A percentile compares a stretch with the other conserved stretches of the same genome.
These are phyloP conservation scores for Drosophila algonquin DNA, from an alignment of 2,888 invertebrate species.

Conservation along the genomic window DNA sequence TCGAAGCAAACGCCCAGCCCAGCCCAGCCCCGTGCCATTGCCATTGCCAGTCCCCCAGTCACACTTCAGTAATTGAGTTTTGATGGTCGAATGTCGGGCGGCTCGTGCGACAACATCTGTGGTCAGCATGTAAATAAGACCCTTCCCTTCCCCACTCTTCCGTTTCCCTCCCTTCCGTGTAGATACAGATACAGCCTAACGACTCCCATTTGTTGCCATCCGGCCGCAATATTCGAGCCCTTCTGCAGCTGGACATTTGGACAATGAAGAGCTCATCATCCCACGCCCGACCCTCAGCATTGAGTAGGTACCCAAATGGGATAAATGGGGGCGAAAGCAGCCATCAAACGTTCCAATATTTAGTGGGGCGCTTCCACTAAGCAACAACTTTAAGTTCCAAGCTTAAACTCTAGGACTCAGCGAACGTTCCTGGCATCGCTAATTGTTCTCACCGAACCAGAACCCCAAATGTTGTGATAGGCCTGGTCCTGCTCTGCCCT, in stretches of 20 bases:
- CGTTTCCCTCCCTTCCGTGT: too few relatives aligned
- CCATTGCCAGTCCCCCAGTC: constrained; percentile 8
- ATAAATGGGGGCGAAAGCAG: too few relatives aligned
- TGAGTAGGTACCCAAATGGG: too few relatives aligned
- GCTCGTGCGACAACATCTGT: constrained; percentile 35
- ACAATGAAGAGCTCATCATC: background rate
- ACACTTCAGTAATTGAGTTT: constrained; percentile 41
- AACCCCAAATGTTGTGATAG: too few relatives aligned
- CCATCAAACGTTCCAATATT: too few relatives aligned
- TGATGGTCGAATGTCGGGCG: constrained; percentile 49
- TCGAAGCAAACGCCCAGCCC: background rate
- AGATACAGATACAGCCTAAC: constrained; percentile 14
- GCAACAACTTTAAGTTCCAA: too few relatives aligned
- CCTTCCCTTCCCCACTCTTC: background rate
- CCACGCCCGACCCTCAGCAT: too few relatives aligned
- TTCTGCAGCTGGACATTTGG: background rate
- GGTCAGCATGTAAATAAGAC: constrained; percentile 41
- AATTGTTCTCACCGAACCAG: too few relatives aligned
- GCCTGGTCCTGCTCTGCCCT: too few relatives aligned
- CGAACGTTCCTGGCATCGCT: too few relatives aligned
- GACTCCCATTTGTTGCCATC: constrained; percentile 40
- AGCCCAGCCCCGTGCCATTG: background rate
- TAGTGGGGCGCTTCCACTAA: too few relatives aligned
- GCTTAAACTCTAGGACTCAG: too few relatives aligned
- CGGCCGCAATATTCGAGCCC: constrained; percentile 27